Conservation (phyloP, 2,113 vertebrate species). For the Brachyhypopomus gauderio region DNA sequence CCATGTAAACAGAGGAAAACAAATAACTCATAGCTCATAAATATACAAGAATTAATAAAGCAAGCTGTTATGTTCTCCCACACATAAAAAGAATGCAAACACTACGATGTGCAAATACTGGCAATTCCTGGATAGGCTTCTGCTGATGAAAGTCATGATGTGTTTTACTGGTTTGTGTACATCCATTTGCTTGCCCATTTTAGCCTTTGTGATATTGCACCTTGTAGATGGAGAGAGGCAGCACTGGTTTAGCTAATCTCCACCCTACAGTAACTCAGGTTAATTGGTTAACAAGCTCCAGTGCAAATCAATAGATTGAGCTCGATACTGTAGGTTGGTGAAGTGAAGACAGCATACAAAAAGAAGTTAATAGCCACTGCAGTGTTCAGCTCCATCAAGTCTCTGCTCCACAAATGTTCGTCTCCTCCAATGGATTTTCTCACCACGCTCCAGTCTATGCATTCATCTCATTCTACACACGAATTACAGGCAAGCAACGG, state of each 20-base stretch:
- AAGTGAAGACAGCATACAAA: slow-evolving; percentile 22
- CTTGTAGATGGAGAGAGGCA: not conserved
- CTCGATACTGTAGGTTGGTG: slow-evolving; percentile 20
- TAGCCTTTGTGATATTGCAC: not conserved
- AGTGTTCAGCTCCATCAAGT: slow-evolving; percentile 25
- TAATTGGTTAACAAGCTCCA: slow-evolving; percentile 39
- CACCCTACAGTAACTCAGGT: slow-evolving; percentile 2
- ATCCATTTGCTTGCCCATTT: not conserved
- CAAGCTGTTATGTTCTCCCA: slow-evolving; percentile 6
- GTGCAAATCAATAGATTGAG: slow-evolving; percentile 43
- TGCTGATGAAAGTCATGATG: not conserved
- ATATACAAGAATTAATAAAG: not conserved
- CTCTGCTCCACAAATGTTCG: slow-evolving; percentile 10
- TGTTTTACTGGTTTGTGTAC: not conserved
- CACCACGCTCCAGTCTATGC: not conserved
- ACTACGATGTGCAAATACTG: not conserved
- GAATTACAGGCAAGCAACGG: not conserved
- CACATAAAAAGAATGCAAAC: not conserved
- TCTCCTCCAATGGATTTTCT: slow-evolving; percentile 12
- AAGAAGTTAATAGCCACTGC: slow-evolving; percentile 32
- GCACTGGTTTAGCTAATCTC: not conserved
- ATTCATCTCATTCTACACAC: not conserved
- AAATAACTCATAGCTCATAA: not conserved
- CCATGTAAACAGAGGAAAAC: slow-evolving; percentile 6
- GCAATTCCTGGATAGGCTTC: not conserved